Conservation (phyloP, 2,113 vertebrate species). For the Aphelocoma coerulescens region DNA sequence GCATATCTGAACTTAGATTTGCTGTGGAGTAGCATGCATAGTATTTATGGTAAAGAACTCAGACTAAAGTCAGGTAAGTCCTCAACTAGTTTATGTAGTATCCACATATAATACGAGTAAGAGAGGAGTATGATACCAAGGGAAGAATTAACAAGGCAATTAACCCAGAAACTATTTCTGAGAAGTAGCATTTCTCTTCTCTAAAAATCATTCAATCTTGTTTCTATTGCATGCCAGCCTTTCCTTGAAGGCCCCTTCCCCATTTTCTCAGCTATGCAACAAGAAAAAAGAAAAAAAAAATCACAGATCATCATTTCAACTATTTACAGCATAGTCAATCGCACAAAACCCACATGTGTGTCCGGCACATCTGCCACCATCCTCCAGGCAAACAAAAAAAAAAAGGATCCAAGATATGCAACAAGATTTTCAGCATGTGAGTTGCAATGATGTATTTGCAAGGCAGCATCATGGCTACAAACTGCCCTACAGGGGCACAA, state of each 20-base stretch:
- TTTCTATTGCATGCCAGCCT: not conserved
- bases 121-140: not conserved
- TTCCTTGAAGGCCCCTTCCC: not conserved
- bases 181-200: not conserved
- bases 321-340: not conserved
- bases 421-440: not conserved
- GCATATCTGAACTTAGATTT: not conserved
- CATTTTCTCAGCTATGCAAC: not conserved
- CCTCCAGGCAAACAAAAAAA: not conserved
- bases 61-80: not conserved
- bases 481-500: constrained; percentile 22
- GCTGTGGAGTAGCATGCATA: not conserved
- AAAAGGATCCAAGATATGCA: not conserved
- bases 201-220: not conserved
- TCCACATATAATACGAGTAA: not conserved
- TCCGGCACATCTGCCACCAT: not conserved
- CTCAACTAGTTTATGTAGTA: not conserved
- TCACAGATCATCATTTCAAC: not conserved
- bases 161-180: not conserved
- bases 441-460: not conserved
- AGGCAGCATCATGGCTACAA: not conserved
- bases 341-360: not conserved
- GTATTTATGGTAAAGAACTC: not conserved
- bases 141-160: not conserved
- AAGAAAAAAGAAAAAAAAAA: not conserved